phyloP scores from a whole-genome alignment of 2,797 vertebrate species.

The Glyptemys insculpta region DNA sequence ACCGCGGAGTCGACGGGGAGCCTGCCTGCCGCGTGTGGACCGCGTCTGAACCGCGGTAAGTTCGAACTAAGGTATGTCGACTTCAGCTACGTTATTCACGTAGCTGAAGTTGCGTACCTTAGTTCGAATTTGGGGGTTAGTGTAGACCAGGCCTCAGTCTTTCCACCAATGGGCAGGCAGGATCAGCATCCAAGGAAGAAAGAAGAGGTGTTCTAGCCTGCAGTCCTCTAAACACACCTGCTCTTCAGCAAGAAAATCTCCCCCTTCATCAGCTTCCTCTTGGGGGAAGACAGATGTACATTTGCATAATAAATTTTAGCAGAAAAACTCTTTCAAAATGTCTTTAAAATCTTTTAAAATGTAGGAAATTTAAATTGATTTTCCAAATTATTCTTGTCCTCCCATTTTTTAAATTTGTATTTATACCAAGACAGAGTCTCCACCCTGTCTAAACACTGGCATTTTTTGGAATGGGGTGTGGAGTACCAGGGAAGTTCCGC shows the following conservation, averaged over 20 bases:
- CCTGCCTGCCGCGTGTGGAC: too few relatives aligned
- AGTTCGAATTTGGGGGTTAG: too few relatives aligned
- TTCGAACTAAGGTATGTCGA: too few relatives aligned
- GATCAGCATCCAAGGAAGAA: neutral
- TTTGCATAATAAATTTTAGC: neutral
- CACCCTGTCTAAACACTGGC: neutral
- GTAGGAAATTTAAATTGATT: neutral
- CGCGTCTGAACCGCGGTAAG: too few relatives aligned
- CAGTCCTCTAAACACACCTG: rapidly evolving
- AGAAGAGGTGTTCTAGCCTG: neutral
- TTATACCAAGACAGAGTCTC: neutral
- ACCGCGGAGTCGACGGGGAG: too few relatives aligned
- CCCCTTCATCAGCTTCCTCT: neutral
- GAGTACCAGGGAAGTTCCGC: neutral
- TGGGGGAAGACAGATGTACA: neutral
- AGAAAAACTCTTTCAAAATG: neutral
- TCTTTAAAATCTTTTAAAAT: neutral
- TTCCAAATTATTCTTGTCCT: neutral
- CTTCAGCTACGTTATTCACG: too few relatives aligned
- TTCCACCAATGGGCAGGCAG: neutral
- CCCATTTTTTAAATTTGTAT: neutral
- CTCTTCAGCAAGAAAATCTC: neutral
- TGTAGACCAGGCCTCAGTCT: too few relatives aligned
- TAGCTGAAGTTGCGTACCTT: too few relatives aligned
- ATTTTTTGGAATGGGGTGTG: neutral